Percentiles rank a stretch among this genome's conserved stretches.
phyloP scores from a whole-genome alignment of 2,113 vertebrate genomes.

The Eudyptes chrysolophus region DNA sequence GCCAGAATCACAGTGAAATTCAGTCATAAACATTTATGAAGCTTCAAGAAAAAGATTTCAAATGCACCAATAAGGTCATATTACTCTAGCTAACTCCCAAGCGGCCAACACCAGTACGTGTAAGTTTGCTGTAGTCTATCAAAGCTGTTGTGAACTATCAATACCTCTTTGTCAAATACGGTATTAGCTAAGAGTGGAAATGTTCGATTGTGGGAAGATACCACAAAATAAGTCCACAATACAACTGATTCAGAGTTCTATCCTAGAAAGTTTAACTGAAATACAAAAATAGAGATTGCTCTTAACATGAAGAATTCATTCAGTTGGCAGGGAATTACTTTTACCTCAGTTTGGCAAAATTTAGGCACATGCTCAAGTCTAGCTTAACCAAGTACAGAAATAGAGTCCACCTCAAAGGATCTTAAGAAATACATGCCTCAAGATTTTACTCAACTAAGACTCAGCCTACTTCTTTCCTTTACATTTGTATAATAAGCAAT shows the following conservation, averaged over 20 bases:
- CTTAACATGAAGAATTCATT: background rate
- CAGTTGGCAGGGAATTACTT: background rate
- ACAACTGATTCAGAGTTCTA: background rate
- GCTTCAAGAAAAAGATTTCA: background rate
- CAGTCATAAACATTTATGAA: background rate
- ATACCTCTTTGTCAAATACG: background rate
- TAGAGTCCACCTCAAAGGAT: background rate
- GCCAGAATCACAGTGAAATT: background rate
- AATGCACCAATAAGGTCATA: background rate
- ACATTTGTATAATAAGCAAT: background rate
- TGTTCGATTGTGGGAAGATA: background rate
- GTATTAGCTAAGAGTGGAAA: background rate
- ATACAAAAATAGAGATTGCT: background rate
- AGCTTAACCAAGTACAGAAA: background rate
- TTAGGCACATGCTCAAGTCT: background rate
- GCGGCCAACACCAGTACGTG: background rate
- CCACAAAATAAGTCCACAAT: background rate
- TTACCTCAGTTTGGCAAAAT: background rate
- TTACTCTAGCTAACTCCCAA: background rate
- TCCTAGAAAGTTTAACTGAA: background rate
- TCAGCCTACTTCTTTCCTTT: background rate
- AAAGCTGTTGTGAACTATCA: background rate
- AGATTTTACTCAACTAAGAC: background rate
- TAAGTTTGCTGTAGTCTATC: background rate
- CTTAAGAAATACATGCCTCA: background rate